A percentile compares a stretch with the other conserved stretches of the same genome.
phyloP scores from a whole-genome alignment of 2,113 vertebrate genomes.

The Hippoglossus stenolepis region DNA sequence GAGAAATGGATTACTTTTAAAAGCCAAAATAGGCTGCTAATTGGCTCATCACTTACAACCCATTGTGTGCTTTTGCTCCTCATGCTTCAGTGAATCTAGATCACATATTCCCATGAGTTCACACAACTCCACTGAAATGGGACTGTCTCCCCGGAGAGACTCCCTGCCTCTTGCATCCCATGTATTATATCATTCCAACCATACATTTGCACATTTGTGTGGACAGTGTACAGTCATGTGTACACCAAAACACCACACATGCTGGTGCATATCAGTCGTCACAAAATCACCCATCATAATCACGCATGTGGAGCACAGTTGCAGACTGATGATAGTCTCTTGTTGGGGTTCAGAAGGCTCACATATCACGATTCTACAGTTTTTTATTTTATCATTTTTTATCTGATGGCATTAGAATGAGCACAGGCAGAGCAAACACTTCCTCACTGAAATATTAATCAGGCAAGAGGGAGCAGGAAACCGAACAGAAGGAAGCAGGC shows the following conservation, averaged over 20 bases:
- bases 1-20: conserved; percentile 56
- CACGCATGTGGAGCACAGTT: conserved; percentile 1
- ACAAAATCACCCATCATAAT: conserved; percentile 1
- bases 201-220: conserved; percentile 26
- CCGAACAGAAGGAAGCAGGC: conserved; percentile 54
- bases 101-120: conserved; percentile 40
- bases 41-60: conserved; percentile 58
- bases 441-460: conserved; percentile 73
- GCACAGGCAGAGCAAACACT: conserved; percentile 31
- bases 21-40: conserved; percentile 58
- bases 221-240: neutral
- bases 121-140: conserved; percentile 48
- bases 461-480: conserved; percentile 51
- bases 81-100: conserved; percentile 59
- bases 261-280: conserved; percentile 2
- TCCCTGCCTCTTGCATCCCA: conserved; percentile 22
- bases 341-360: conserved; percentile 4
- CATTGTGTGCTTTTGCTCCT: conserved; percentile 45
- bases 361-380: conserved; percentile 14
- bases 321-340: neutral
- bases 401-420: conserved; percentile 25
- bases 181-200: conserved; percentile 5
- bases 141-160: conserved; percentile 39
- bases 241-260: conserved; percentile 27
- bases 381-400: neutral